These are phyloP conservation scores for Pammene aurita DNA, from an alignment of 2,888 invertebrate species.

Conservation along the genomic window DNA sequence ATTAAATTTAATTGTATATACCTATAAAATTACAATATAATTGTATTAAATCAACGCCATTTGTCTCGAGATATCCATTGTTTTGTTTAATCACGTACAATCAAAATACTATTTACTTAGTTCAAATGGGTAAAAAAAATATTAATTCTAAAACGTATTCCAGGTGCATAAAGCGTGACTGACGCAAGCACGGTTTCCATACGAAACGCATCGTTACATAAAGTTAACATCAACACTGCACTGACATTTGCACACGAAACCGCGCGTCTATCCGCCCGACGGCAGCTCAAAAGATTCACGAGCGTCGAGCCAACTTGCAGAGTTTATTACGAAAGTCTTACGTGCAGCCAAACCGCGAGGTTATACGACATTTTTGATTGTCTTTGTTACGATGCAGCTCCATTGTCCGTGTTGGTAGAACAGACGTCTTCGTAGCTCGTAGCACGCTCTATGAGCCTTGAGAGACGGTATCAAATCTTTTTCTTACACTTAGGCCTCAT, in stretches of 20 bases:
- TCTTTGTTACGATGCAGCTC: conserved; percentile 57
- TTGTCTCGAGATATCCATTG: no score
- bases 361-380: conserved; percentile 20
- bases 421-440: conserved; percentile 57
- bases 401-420: conserved; percentile 61
- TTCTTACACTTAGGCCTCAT: background rate
- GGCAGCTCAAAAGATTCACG: conserved; percentile 68
- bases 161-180: background rate
- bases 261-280: conserved; percentile 59
- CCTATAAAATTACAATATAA: no score
- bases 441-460: conserved; percentile 44
- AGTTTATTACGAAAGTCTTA: background rate
- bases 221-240: conserved; percentile 53
- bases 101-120: no score
- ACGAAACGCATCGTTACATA: conserved; percentile 45
- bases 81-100: no score
- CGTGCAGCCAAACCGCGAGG: conserved; percentile 1
- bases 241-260: conserved; percentile 58
- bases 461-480: conserved; percentile 2
- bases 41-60: no score
- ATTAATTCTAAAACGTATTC: background rate
- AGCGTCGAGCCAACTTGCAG: conserved; percentile 51
- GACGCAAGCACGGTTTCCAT: background rate
- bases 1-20: no score
- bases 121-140: no score